Percentiles rank a stretch among this genome's conserved stretches.
Conservation (phyloP, 2,888 invertebrate genomes). For the Hoplodrina blanda region DNA sequence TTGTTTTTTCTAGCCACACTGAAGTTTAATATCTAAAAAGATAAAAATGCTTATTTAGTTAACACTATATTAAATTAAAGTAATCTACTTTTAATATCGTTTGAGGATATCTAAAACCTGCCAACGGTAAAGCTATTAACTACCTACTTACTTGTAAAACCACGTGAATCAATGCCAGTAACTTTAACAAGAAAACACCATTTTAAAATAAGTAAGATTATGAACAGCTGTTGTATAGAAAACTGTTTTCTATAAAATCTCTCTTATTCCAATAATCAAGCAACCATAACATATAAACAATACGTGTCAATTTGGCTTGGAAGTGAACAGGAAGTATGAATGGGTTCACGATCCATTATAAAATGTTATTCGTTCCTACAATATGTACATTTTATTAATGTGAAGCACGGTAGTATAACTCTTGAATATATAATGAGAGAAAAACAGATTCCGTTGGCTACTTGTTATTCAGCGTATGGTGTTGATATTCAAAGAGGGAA, state of each 20-base stretch:
- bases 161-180: too few relatives aligned
- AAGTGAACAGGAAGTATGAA: conserved; percentile 50
- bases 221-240: neutral
- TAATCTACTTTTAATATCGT: neutral
- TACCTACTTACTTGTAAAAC: neutral
- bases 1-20: conserved; percentile 26
- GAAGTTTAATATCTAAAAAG: conserved; percentile 35
- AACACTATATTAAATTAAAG: neutral
- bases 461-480: conserved; percentile 47
- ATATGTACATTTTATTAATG: conserved; percentile 52
- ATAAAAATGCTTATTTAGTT: neutral
- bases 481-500: conserved; percentile 57
- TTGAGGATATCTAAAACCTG: neutral
- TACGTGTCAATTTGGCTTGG: conserved; percentile 1
- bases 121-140: neutral
- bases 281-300: neutral
- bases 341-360: conserved; percentile 36
- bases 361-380: conserved; percentile 48
- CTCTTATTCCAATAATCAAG: neutral
- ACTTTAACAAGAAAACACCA: too few relatives aligned
- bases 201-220: neutral
- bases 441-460: conserved; percentile 49
- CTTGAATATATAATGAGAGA: conserved; percentile 64
- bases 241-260: neutral
- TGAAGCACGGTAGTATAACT: conserved; percentile 32